Evolutionary conservation across 2,888 invertebrate species (phyloP).

Genomic region (Corbicula japonica): DNA sequence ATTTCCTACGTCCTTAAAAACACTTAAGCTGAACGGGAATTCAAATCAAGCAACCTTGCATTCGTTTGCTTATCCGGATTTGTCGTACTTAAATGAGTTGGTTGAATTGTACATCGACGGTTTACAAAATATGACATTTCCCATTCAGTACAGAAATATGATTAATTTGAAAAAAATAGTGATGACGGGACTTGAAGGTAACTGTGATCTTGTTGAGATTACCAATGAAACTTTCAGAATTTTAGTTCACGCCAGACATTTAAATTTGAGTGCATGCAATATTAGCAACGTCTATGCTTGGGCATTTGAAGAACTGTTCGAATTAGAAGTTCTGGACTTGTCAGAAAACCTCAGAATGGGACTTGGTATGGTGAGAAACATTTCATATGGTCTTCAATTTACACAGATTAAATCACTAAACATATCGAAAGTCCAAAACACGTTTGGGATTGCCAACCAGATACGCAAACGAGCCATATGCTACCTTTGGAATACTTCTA

Average conservation of each 20-base stretch:
- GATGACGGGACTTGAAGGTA: constrained; percentile 10
- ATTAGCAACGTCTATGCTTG: constrained; percentile 9
- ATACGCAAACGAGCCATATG: constrained; percentile 41
- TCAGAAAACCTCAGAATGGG: constrained; percentile 45
- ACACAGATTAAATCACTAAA: constrained; percentile 43
- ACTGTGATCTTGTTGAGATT: constrained; percentile 10
- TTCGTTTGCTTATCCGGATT: background rate
- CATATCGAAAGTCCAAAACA: constrained; percentile 34
- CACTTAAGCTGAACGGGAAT: constrained; percentile 13
- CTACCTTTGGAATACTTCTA: constrained; percentile 45
- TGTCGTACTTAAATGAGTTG: background rate
- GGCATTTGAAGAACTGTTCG: background rate
- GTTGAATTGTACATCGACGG: constrained; percentile 17
- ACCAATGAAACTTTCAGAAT: constrained; percentile 17
- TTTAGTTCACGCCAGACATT: background rate
- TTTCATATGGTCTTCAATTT: constrained; percentile 52
- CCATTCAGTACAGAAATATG: background rate
- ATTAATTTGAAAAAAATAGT: background rate
- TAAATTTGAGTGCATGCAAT: constrained; percentile 10
- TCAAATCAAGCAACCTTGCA: background rate
- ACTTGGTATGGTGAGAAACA: constrained; percentile 32
- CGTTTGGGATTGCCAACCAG: constrained; percentile 40
- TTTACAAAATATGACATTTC: background rate
- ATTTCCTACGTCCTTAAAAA: background rate
- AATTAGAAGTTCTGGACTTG: constrained; percentile 38